Conservation (phyloP, 2,888 invertebrate species). For the Neoascia interrupta region DNA sequence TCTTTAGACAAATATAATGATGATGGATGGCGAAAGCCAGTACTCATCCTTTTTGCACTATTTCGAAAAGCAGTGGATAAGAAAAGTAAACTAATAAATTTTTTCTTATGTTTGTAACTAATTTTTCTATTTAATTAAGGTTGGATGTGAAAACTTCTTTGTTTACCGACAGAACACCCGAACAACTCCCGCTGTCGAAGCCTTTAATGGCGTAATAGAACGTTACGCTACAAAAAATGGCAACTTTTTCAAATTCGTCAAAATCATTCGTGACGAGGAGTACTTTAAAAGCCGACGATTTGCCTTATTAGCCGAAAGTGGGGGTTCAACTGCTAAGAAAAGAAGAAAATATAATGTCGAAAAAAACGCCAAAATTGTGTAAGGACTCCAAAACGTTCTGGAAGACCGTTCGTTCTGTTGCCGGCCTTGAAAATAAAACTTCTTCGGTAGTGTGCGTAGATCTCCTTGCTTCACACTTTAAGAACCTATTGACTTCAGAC, state of each 20-base stretch:
- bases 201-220: constrained; percentile 29
- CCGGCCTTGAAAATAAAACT: too few relatives aligned
- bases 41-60: too few relatives aligned
- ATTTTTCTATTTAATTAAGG: not conserved
- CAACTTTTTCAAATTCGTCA: constrained; percentile 39
- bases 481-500: too few relatives aligned
- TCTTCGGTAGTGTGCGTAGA: too few relatives aligned
- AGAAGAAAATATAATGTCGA: too few relatives aligned
- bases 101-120: not conserved
- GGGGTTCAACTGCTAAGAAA: constrained; percentile 26
- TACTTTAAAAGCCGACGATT: constrained; percentile 49
- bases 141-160: constrained; percentile 36
- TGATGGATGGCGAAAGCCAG: too few relatives aligned
- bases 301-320: constrained; percentile 33
- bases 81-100: constrained; percentile 10
- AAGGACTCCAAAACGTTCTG: too few relatives aligned
- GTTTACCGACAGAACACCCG: constrained; percentile 14
- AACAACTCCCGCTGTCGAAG: constrained; percentile 17
- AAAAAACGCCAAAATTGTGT: too few relatives aligned
- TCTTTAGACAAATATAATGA: not conserved
- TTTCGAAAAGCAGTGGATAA: not conserved
- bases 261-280: constrained; percentile 32
- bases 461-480: too few relatives aligned
- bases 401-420: too few relatives aligned
- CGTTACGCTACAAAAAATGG: constrained; percentile 21